Conservation (phyloP, 2,113 vertebrate species). For the Cettia cetti region DNA sequence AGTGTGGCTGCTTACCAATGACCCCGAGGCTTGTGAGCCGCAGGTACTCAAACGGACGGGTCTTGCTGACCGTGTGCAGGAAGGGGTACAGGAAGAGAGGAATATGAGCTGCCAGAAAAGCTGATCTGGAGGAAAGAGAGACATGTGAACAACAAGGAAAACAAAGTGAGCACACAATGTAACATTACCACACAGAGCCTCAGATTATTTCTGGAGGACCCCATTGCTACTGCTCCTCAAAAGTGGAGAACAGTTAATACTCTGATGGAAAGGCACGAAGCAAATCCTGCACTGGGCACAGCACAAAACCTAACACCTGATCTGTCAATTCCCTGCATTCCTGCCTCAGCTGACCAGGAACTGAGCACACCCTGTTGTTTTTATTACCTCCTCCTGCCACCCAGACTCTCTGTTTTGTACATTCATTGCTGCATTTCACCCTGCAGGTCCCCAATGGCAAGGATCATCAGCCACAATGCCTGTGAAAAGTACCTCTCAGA, state of each 20-base stretch:
- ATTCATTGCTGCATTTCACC: not conserved
- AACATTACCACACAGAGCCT: not conserved
- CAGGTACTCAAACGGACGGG: constrained; percentile 94
- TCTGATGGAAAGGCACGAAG: not conserved
- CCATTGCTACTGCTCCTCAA: not conserved
- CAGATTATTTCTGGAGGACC: not conserved
- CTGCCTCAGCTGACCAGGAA: not conserved
- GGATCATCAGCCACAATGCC: not conserved
- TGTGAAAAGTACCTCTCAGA: not conserved
- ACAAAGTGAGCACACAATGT: not conserved
- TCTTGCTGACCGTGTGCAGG: constrained; percentile 98
- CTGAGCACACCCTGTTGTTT: not conserved
- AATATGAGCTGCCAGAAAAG: constrained; percentile 95
- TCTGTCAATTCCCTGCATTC: not conserved
- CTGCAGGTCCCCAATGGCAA: not conserved
- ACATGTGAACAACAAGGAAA: not conserved
- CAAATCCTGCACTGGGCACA: not conserved
- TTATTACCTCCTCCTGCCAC: not conserved
- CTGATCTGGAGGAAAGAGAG: constrained; percentile 78
- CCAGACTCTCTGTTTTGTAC: not conserved
- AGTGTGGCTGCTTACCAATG: constrained; percentile 79
- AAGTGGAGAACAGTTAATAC: not conserved
- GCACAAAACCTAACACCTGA: not conserved
- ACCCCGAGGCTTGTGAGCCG: constrained; percentile 96
- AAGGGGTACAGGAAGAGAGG: constrained; percentile 97